Conservation (phyloP, 92 coral and sea anemone genomes). For the Galaxea fascicularis region DNA sequence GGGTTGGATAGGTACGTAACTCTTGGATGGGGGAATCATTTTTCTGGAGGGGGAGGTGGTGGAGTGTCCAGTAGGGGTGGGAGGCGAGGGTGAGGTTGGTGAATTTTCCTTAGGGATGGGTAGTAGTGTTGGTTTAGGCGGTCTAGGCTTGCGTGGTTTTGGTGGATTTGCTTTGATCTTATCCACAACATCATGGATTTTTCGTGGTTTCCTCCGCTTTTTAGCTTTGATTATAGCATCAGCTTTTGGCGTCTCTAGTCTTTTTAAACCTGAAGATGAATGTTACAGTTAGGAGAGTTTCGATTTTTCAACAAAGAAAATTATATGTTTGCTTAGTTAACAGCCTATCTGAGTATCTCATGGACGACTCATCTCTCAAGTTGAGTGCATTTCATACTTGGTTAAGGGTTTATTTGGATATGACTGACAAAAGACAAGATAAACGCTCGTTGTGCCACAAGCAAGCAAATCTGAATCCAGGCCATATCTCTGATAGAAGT, state of each 20-base stretch:
- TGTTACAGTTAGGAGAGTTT: not conserved
- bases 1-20: constrained; percentile 76
- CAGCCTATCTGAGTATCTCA: no score
- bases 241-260: constrained; percentile 70
- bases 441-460: no score
- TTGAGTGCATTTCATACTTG: no score
- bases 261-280: constrained; percentile 72
- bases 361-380: no score
- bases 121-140: constrained; percentile 79
- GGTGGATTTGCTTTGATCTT: constrained; percentile 86
- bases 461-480: no score
- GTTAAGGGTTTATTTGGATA: no score
- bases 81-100: constrained; percentile 73
- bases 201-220: constrained; percentile 79
- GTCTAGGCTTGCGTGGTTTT: constrained; percentile 69
- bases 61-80: constrained; percentile 78
- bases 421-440: no score
- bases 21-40: constrained; percentile 92
- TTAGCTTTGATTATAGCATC: constrained; percentile 81
- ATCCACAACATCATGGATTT: constrained; percentile 85
- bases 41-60: constrained; percentile 96
- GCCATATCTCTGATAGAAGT: no score
- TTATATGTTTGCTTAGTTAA: no score
- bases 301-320: not conserved
- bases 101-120: constrained; percentile 76